Percentiles rank a stretch among this genome's conserved stretches.
phyloP scores from a whole-genome alignment of 1,140 invertebrate species.

The Patella vulgata region DNA sequence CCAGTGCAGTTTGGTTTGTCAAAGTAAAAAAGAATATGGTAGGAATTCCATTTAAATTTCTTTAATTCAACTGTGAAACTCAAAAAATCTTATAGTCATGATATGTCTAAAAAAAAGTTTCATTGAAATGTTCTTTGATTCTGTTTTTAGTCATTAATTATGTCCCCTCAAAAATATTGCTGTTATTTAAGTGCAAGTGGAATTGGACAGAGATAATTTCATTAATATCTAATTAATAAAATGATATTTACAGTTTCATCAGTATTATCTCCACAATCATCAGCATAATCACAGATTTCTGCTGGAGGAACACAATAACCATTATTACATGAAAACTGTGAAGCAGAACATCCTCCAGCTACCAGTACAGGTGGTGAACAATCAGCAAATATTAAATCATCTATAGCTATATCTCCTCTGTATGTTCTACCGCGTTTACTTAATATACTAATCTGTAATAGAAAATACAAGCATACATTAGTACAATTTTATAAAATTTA shows the following conservation, averaged over 20 bases:
- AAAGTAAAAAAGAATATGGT: neutral
- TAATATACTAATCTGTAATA: constrained; percentile 53
- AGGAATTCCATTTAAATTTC: neutral
- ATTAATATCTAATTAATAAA: too few species aligned
- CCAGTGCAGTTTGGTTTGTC: neutral
- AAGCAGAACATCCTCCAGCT: neutral
- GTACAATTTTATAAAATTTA: neutral
- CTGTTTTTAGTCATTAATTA: too few species aligned
- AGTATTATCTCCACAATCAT: constrained; percentile 38
- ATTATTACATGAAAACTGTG: constrained; percentile 25
- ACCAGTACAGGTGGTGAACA: constrained; percentile 30
- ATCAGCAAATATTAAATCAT: constrained; percentile 58
- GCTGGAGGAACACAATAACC: constrained; percentile 18
- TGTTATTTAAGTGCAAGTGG: too few species aligned
- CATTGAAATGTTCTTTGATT: too few species aligned
- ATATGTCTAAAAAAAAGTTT: too few species aligned
- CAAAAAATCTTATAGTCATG: too few species aligned
- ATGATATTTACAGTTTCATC: constrained; percentile 23
- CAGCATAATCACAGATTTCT: constrained; percentile 28
- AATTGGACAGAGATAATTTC: too few species aligned
- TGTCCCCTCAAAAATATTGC: too few species aligned
- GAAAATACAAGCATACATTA: neutral
- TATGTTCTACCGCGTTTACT: constrained; percentile 37
- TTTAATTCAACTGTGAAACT: too few species aligned
- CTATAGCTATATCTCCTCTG: constrained; percentile 60